phyloP scores from a whole-genome alignment of 1,140 invertebrate species.

The Arctopsyche grandis region DNA sequence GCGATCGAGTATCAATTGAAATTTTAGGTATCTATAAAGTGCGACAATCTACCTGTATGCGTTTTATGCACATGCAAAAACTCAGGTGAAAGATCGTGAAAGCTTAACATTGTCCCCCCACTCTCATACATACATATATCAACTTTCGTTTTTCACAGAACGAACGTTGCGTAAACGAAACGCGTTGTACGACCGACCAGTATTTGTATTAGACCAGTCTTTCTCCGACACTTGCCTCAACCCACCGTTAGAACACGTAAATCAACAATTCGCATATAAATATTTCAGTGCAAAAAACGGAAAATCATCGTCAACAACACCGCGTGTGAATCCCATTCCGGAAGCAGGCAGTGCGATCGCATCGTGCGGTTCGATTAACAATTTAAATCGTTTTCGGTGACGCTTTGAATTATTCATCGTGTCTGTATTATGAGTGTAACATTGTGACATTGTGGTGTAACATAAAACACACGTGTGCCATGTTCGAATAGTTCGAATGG shows the following conservation, averaged over 20 bases:
- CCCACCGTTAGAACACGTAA: background rate
- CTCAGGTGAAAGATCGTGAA: background rate
- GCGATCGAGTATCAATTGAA: no score
- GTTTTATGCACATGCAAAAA: no score
- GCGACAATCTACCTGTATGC: no score
- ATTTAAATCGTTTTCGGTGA: background rate
- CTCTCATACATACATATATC: background rate
- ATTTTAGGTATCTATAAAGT: no score
- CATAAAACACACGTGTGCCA: background rate
- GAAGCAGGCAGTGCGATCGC: background rate
- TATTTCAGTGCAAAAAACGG: no score
- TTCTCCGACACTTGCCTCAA: background rate
- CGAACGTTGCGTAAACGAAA: constrained; percentile 27
- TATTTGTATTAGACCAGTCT: background rate
- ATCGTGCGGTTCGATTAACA: background rate
- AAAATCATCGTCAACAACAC: background rate
- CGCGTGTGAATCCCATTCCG: background rate
- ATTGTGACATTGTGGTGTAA: constrained; percentile 1
- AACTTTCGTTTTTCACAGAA: constrained; percentile 35
- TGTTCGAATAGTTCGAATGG: background rate
- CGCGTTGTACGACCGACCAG: background rate
- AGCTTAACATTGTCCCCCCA: background rate
- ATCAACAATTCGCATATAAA: background rate
- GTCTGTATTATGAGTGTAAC: background rate
- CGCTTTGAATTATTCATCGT: background rate